phyloP scores from a whole-genome alignment of 2,797 vertebrate species.

The Microctenopoma lineatum region DNA sequence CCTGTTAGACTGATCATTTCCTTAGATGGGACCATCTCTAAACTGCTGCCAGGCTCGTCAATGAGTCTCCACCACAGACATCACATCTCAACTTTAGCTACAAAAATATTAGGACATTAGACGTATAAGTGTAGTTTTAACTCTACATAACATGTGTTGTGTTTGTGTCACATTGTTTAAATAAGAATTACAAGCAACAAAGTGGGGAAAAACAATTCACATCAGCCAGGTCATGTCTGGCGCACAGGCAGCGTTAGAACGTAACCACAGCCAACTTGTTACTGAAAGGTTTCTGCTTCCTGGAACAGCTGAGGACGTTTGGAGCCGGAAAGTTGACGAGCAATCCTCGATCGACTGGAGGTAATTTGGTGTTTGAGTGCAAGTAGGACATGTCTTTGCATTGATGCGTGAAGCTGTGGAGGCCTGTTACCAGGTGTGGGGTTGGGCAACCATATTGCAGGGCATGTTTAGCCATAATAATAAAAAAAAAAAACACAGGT shows the following conservation, averaged over 20 bases:
- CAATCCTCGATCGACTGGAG: slow-evolving; percentile 44
- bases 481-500: slow-evolving; percentile 2
- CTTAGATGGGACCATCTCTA: too few relatives aligned
- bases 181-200: not conserved
- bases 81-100: too few relatives aligned
- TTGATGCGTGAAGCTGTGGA: slow-evolving; percentile 32
- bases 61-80: too few relatives aligned
- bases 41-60: too few relatives aligned
- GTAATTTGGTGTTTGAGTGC: slow-evolving; percentile 18
- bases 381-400: slow-evolving; percentile 33
- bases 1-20: too few relatives aligned
- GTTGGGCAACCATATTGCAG: slow-evolving; percentile 44
- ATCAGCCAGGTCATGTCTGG: slow-evolving; percentile 12
- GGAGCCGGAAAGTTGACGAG: slow-evolving; percentile 24
- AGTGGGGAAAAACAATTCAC: not conserved
- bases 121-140: too few relatives aligned
- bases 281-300: slow-evolving; percentile 39
- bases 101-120: too few relatives aligned
- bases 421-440: slow-evolving; percentile 58
- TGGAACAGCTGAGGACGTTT: slow-evolving; percentile 35
- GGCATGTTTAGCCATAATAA: slow-evolving; percentile 12
- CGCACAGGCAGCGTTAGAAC: slow-evolving; percentile 10
- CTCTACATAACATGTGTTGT: too few relatives aligned
- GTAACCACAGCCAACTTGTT: slow-evolving; percentile 31
- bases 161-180: not conserved